phyloP scores from a whole-genome alignment of 2,113 vertebrate species.

The Rhodinocichla rosea region DNA sequence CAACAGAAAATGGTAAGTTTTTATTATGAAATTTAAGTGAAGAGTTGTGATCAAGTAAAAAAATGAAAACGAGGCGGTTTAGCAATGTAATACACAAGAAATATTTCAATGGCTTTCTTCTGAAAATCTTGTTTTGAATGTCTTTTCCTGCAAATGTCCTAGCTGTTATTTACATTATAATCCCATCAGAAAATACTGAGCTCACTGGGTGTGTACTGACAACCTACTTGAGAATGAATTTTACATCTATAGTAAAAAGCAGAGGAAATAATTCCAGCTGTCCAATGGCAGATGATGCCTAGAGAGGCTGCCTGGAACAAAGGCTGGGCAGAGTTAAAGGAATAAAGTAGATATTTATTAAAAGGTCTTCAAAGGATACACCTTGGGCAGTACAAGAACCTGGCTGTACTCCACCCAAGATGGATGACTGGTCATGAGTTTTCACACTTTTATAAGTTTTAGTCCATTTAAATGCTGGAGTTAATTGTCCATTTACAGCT shows the following conservation, averaged over 20 bases:
- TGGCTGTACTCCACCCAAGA: background rate
- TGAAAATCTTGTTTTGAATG: background rate
- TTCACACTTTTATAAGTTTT: background rate
- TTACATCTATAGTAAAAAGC: background rate
- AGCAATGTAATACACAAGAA: background rate
- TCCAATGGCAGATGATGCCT: background rate
- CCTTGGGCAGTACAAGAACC: background rate
- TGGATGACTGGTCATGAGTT: background rate
- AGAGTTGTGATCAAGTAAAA: background rate
- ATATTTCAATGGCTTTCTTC: background rate
- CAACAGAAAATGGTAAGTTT: background rate
- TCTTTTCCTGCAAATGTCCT: background rate
- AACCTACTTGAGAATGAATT: background rate
- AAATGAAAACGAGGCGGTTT: background rate
- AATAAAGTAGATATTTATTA: background rate
- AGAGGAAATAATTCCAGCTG: background rate
- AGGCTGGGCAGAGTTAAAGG: background rate
- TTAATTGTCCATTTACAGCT: background rate
- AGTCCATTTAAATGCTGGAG: background rate
- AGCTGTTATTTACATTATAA: background rate
- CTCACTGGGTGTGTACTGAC: background rate
- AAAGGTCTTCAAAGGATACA: background rate
- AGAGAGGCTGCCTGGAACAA: background rate
- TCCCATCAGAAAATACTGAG: background rate
- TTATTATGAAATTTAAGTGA: background rate